These are phyloP conservation scores for Melinaea marsaeus DNA, from an alignment of 2,888 invertebrate genomes.

Conservation along the genomic window DNA sequence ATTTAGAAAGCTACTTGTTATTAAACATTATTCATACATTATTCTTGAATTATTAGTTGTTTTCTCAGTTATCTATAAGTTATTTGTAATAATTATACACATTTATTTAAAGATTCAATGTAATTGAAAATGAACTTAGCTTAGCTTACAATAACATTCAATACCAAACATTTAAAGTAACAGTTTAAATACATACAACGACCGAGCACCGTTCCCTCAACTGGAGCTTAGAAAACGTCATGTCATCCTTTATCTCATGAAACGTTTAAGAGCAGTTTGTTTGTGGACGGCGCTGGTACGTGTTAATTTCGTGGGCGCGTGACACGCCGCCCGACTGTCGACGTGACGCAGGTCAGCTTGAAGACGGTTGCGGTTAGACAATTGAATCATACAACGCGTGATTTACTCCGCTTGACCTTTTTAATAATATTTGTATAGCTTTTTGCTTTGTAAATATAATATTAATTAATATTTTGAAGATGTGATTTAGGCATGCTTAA, in stretches of 20 bases:
- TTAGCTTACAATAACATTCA: too few relatives aligned
- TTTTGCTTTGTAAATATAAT: too few relatives aligned
- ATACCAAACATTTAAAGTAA: too few relatives aligned
- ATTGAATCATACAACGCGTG: conserved; percentile 67
- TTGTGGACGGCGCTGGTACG: conserved; percentile 36
- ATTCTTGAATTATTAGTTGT: too few relatives aligned
- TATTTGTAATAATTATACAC: too few relatives aligned
- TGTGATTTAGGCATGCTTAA: background rate
- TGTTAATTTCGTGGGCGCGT: conserved; percentile 53
- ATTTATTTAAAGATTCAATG: too few relatives aligned
- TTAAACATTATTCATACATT: background rate
- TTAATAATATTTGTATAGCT: background rate
- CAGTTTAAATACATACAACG: background rate
- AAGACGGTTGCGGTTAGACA: conserved; percentile 48
- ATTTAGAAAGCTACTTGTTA: background rate
- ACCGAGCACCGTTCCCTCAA: background rate
- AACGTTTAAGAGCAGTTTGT: conserved; percentile 29
- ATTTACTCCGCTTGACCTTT: conserved; percentile 18
- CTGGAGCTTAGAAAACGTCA: conserved; percentile 16
- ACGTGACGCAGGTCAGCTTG: conserved; percentile 55
- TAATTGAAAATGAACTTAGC: too few relatives aligned
- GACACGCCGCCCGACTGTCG: conserved; percentile 44
- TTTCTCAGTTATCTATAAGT: too few relatives aligned
- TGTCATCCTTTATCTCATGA: conserved; percentile 6
- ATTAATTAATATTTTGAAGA: background rate